Evolutionary conservation across 2,888 invertebrate species (phyloP).

Genomic region (Anarsia innoxiella): DNA sequence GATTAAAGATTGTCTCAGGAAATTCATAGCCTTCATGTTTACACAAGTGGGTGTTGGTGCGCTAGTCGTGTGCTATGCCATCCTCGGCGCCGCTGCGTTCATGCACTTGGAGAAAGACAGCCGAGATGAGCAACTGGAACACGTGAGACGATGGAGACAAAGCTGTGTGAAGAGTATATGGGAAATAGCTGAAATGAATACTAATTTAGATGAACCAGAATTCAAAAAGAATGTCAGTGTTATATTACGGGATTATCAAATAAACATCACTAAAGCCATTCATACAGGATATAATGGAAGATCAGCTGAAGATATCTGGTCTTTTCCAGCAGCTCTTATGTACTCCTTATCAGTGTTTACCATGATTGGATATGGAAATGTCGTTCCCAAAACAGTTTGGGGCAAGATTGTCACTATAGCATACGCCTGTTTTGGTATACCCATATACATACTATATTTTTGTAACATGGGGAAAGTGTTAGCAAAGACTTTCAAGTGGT

Average conservation of each 20-base stretch:
- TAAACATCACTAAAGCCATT: conserved; percentile 77
- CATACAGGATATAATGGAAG: conserved; percentile 84
- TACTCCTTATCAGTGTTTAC: conserved; percentile 91
- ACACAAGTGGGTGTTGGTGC: conserved; percentile 94
- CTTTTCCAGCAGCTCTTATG: conserved; percentile 91
- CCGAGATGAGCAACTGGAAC: conserved; percentile 63
- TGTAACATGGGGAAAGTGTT: conserved; percentile 92
- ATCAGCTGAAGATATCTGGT: conserved; percentile 83
- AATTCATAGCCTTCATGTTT: conserved; percentile 93
- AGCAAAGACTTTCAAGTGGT: conserved; percentile 87
- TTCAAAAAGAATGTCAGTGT: conserved; percentile 78
- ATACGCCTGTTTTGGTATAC: conserved; percentile 92
- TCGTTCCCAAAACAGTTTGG: conserved; percentile 87
- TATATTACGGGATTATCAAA: conserved; percentile 80
- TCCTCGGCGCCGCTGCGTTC: conserved; percentile 89
- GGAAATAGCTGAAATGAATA: conserved; percentile 78
- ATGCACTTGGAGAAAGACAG: conserved; percentile 83
- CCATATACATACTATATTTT: conserved; percentile 90
- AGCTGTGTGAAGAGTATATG: conserved; percentile 80
- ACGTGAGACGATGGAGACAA: conserved; percentile 67
- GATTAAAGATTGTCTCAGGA: conserved; percentile 89
- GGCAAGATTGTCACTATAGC: conserved; percentile 89
- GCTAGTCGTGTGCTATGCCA: conserved; percentile 89
- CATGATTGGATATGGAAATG: conserved; percentile 94
- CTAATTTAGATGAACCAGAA: conserved; percentile 79